Evolutionary conservation across 2,113 vertebrate species (phyloP).

Genomic region (Labrus mixtus): DNA sequence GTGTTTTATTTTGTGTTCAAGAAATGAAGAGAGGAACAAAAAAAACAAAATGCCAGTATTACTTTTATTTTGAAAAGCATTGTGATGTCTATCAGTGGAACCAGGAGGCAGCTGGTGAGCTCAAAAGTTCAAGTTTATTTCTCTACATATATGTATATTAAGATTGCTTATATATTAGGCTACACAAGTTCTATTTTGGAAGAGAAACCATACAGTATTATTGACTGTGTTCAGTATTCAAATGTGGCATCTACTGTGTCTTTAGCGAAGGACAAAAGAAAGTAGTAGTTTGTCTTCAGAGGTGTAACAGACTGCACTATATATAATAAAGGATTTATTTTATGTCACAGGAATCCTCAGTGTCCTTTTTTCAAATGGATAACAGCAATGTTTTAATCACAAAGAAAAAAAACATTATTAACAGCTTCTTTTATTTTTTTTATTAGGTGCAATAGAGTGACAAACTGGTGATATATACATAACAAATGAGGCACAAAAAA

Average conservation of each 20-base stretch:
- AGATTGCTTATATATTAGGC: conserved; percentile 12
- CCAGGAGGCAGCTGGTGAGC: conserved; percentile 27
- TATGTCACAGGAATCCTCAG: conserved; percentile 38
- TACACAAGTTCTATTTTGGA: conserved; percentile 39
- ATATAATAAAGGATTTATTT: conserved; percentile 74
- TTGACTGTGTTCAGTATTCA: conserved; percentile 44
- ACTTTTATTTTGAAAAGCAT: conserved; percentile 47
- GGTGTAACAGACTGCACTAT: conserved; percentile 46
- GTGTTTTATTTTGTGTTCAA: conserved; percentile 34
- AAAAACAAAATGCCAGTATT: conserved; percentile 47
- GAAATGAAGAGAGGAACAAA: conserved; percentile 27
- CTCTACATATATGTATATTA: conserved; percentile 28
- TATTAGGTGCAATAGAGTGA: too few relatives aligned
- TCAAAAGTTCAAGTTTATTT: conserved; percentile 10
- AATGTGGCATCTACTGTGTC: conserved; percentile 30
- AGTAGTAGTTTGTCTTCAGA: conserved; percentile 23
- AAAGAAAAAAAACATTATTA: too few relatives aligned
- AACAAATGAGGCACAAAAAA: too few relatives aligned
- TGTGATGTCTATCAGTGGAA: conserved; percentile 50
- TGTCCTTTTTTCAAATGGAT: conserved; percentile 3
- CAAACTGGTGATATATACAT: too few relatives aligned
- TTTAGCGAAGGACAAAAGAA: background rate
- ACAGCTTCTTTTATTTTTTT: too few relatives aligned
- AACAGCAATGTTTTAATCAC: too few relatives aligned
- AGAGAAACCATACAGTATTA: conserved; percentile 21